Conservation (phyloP, 1,140 invertebrate genomes). For the Mactra quadrangularis region DNA sequence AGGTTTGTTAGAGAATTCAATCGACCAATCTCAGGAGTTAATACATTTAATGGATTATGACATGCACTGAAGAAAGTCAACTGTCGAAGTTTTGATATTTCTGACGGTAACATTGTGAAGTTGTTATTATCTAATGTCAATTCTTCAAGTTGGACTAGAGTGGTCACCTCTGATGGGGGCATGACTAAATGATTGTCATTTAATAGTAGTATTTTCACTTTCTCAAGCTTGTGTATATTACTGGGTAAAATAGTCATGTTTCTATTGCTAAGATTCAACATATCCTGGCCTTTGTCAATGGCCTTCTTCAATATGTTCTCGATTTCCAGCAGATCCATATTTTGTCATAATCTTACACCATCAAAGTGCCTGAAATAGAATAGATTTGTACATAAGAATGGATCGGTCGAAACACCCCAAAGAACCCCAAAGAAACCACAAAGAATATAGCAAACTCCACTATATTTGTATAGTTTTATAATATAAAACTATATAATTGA, state of each 20-base stretch:
- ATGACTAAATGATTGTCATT: conserved; percentile 81
- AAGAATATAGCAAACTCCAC: too few relatives aligned
- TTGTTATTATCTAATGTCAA: conserved; percentile 80
- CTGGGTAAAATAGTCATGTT: conserved; percentile 72
- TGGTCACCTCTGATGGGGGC: conserved; percentile 77
- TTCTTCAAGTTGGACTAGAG: conserved; percentile 73
- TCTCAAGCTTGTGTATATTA: conserved; percentile 66
- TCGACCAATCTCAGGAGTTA: conserved; percentile 75
- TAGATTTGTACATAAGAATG: too few relatives aligned
- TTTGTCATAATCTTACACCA: too few relatives aligned
- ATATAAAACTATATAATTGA: too few relatives aligned
- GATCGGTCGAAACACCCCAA: too few relatives aligned
- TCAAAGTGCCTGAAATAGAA: too few relatives aligned
- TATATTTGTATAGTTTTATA: too few relatives aligned
- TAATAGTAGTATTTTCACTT: conserved; percentile 68
- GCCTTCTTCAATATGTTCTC: conserved; percentile 73
- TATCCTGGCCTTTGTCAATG: conserved; percentile 48
- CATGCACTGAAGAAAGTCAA: conserved; percentile 78
- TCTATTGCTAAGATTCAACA: conserved; percentile 77
- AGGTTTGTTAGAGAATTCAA: conserved; percentile 72
- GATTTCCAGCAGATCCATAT: conserved; percentile 72
- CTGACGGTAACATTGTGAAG: conserved; percentile 78
- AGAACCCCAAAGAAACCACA: too few relatives aligned
- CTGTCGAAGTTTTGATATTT: conserved; percentile 71
- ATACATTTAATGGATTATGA: conserved; percentile 75